Conservation (phyloP, 2,888 invertebrate genomes). For the Salticus scenicus region DNA sequence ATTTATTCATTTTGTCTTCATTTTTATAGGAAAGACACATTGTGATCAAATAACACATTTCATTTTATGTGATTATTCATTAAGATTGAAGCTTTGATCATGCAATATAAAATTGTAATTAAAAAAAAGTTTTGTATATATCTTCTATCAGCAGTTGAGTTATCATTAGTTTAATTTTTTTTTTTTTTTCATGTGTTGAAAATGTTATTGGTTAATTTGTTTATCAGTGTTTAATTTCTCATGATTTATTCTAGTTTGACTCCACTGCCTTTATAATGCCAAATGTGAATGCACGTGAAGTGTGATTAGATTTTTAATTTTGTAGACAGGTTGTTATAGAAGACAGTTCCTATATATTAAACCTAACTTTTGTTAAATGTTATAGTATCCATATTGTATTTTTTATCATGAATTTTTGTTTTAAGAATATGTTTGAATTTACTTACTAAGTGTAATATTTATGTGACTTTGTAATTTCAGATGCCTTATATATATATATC, state of each 20-base stretch:
- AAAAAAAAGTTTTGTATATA: neutral
- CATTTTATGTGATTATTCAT: neutral
- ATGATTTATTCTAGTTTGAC: neutral
- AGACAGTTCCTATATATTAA: neutral
- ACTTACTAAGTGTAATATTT: no score
- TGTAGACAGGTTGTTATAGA: neutral
- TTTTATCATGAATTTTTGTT: no score
- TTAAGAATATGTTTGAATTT: no score
- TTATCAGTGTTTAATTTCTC: conserved; percentile 7
- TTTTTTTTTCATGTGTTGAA: neutral
- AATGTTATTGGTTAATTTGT: conserved; percentile 11
- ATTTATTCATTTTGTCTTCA: neutral
- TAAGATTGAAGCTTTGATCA: neutral
- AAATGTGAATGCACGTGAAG: conserved; percentile 6
- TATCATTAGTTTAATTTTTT: neutral
- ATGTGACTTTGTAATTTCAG: no score
- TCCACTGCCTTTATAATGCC: conserved; percentile 10
- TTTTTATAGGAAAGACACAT: neutral
- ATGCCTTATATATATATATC: no score
- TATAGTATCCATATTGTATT: no score
- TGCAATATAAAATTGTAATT: neutral
- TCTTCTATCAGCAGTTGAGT: neutral
- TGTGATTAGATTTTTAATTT: neutral
- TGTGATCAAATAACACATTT: neutral
- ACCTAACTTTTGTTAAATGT: no score